These are phyloP conservation scores for Pyrgilauda ruficollis DNA, from an alignment of 2,113 vertebrate genomes.

Conservation along the genomic window DNA sequence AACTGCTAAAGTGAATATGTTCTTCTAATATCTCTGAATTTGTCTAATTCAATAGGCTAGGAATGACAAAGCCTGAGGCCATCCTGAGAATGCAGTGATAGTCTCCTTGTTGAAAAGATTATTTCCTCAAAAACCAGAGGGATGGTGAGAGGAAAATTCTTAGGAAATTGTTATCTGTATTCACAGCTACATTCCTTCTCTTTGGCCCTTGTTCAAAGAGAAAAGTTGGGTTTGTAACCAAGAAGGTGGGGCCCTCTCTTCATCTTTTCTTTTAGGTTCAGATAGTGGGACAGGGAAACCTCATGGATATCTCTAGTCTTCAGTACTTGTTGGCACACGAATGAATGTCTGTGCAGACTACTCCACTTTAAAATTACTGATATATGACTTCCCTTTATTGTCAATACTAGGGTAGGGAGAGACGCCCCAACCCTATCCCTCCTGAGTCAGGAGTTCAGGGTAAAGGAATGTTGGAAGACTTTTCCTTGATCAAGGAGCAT, in stretches of 20 bases:
- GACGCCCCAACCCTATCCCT: not conserved
- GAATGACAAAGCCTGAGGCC: not conserved
- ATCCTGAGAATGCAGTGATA: not conserved
- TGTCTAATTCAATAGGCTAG: not conserved
- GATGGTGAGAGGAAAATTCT: not conserved
- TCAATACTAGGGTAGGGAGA: not conserved
- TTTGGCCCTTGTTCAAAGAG: not conserved
- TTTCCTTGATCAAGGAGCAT: too few relatives aligned
- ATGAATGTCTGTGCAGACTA: not conserved
- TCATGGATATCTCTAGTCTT: not conserved
- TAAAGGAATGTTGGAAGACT: not conserved
- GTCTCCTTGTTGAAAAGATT: not conserved
- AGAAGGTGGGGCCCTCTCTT: not conserved
- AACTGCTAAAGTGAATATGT: not conserved
- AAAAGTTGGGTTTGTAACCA: not conserved
- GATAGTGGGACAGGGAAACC: not conserved
- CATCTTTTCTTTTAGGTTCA: not conserved
- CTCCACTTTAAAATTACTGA: not conserved
- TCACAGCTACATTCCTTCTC: not conserved
- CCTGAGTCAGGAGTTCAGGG: not conserved
- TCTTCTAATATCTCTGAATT: not conserved
- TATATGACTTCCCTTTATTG: not conserved
- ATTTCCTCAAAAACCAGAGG: not conserved
- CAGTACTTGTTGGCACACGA: not conserved
- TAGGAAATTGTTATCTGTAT: not conserved